Evolutionary conservation across 2,888 invertebrate genomes (phyloP), one percentile per base, ranked within the genome.

Genomic region (Oscheius sp.): DNA sequence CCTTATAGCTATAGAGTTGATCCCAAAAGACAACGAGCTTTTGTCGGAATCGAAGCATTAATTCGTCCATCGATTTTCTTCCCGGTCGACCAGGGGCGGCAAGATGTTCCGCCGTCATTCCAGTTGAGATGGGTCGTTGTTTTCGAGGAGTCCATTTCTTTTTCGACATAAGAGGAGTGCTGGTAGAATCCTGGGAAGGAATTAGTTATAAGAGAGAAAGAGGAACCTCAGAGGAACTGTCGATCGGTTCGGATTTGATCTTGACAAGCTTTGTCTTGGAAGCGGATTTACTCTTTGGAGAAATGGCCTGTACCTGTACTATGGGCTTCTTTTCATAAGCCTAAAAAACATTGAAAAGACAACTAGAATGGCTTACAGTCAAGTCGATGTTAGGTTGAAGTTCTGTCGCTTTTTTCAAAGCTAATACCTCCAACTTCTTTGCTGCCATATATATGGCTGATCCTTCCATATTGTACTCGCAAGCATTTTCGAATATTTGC

Each of bases 401-500:
- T 26, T 80, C 68, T 12, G 72, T 71, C 9, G 77, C 78, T 36
- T 73, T 80, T 9, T 72, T 54, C n/a, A 81, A 49, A 0, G 78
- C 72, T 5, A 84, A 20, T 5, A 49, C 56, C 59, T 81, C 76
- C 49, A 95, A 89, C 85, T 92, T 92, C 0, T 91, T 91, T 51
- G 94, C 94, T 87, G 93, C 91, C 90, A 91, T 92, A 86, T 93
- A 93, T 14, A 93, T 89, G 80, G 91, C 90, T 45, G 93, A 93
- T 44, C 91, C 91, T 56, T 91, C 90, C 49, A 92, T 89, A 87
- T 94, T 94, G 86, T 94, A 94, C 82, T 92, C 91, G 86, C 92
- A 93, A 12, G 97, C 97, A 88, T 98, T 98, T 86, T 95, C 94
- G 87, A 97, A 94, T 92, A 97, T 94, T 56, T 76, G 30, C 47